Evolutionary conservation across 2,888 invertebrate species (phyloP).

Genomic region (Drosophila greeni): DNA sequence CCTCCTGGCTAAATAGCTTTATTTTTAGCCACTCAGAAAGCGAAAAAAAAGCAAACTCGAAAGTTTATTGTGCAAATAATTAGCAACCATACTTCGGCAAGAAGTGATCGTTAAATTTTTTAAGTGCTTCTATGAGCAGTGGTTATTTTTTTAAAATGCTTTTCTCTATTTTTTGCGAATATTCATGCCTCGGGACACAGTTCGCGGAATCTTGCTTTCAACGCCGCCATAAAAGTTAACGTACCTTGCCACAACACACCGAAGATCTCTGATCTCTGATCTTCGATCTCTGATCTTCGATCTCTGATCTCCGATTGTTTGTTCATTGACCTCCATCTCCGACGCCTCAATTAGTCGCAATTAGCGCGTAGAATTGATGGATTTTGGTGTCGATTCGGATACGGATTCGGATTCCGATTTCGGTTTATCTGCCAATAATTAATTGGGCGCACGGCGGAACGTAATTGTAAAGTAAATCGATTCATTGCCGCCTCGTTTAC

Average conservation of each 20-base stretch:
- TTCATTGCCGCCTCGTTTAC: slow-evolving; percentile 18
- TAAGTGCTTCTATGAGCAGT: slow-evolving; percentile 10
- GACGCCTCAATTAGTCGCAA: slow-evolving; percentile 27
- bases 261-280: not conserved
- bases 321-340: slow-evolving; percentile 38
- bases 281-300: not conserved
- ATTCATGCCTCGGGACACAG: not conserved
- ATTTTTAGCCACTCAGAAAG: slow-evolving; percentile 2
- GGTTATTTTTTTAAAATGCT: slow-evolving; percentile 1
- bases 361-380: slow-evolving; percentile 27
- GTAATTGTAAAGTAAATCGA: slow-evolving; percentile 22
- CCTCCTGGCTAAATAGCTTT: slow-evolving; percentile 6
- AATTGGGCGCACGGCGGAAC: slow-evolving; percentile 15
- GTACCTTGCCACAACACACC: slow-evolving; percentile 14
- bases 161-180: not conserved
- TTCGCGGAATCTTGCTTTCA: slow-evolving; percentile 3
- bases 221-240: slow-evolving; percentile 19
- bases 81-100: slow-evolving; percentile 5
- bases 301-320: slow-evolving; percentile 11
- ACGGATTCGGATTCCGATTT: not conserved
- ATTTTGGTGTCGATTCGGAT: slow-evolving; percentile 9
- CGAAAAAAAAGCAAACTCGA: not conserved
- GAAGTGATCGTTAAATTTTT: slow-evolving; percentile 11
- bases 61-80: slow-evolving; percentile 16
- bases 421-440: slow-evolving; percentile 27